Evolutionary conservation across 2,113 vertebrate species (phyloP).

Genomic region (Barnardius zonarius): DNA sequence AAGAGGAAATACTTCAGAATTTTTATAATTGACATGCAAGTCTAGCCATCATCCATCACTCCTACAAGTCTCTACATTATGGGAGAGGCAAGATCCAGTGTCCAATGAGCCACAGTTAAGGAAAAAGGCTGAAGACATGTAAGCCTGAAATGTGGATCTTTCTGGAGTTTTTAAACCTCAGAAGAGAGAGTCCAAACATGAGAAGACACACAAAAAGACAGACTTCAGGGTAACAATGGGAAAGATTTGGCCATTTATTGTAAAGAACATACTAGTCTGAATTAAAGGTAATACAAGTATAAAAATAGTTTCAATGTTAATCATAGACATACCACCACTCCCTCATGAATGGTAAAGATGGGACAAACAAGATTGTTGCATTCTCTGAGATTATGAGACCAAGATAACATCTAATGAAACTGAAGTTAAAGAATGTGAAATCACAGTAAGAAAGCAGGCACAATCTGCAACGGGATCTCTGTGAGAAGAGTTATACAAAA

Average conservation of each 20-base stretch:
- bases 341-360: not conserved
- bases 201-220: not conserved
- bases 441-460: not conserved
- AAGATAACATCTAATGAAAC: constrained; percentile 18
- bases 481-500: not conserved
- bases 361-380: constrained; percentile 1
- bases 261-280: not conserved
- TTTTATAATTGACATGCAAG: not conserved
- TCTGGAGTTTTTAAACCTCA: not conserved
- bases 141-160: not conserved
- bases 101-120: not conserved
- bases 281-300: not conserved
- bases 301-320: not conserved
- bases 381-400: not conserved
- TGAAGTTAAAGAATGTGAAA: constrained; percentile 1
- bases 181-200: not conserved
- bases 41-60: not conserved
- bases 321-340: not conserved
- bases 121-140: not conserved
- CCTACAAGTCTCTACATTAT: not conserved
- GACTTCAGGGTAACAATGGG: not conserved
- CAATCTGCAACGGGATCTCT: not conserved
- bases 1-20: not conserved
- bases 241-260: not conserved
- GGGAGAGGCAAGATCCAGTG: not conserved